Conservation (phyloP, 2,888 invertebrate genomes). For the Lomographa bimaculata region DNA sequence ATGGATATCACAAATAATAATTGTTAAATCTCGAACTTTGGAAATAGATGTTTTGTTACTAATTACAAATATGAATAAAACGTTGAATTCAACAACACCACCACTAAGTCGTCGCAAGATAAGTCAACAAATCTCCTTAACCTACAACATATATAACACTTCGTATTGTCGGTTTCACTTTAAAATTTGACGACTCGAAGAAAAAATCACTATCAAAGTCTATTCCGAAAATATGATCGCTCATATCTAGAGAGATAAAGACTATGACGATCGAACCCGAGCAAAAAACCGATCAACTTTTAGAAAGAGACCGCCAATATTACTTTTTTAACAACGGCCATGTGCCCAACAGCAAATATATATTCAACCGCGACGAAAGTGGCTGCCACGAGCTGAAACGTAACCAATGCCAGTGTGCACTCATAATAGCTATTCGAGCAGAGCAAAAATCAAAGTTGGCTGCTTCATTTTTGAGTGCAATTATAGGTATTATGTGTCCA, state of each 20-base stretch:
- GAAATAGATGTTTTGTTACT: too few species aligned
- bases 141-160: background rate
- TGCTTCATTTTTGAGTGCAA: background rate
- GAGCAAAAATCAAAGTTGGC: too few species aligned
- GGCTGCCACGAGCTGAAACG: background rate
- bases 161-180: background rate
- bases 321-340: background rate
- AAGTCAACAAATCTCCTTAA: conserved; percentile 1
- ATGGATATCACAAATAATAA: too few species aligned
- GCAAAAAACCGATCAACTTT: background rate
- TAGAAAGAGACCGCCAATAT: background rate
- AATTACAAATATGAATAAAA: too few species aligned
- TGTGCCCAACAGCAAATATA: conserved; percentile 1
- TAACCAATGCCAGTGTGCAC: background rate
- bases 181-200: background rate
- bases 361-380: conserved; percentile 1
- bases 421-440: too few species aligned
- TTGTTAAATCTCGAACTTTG: too few species aligned
- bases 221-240: too few species aligned
- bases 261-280: background rate
- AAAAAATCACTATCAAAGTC: too few species aligned
- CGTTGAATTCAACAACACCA: too few species aligned
- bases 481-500: background rate
- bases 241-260: too few species aligned
- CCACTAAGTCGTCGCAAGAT: background rate